Base-by-base conservation (phyloP, 2,888 invertebrate species). In the Orthosia cruda region DNA sequence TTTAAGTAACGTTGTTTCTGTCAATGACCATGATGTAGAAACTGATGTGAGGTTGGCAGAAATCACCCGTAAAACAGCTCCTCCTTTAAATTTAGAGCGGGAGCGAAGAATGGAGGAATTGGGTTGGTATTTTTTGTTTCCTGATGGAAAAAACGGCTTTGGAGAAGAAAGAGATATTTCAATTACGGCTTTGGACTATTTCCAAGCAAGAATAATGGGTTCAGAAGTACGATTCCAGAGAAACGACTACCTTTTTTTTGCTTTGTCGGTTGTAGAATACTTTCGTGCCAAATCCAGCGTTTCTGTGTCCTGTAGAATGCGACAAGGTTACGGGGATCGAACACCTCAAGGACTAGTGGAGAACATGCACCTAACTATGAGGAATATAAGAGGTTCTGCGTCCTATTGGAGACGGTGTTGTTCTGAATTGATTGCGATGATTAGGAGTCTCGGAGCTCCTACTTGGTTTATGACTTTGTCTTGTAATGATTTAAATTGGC, bases 401-500 rank as follows among this genome's bases (percentile, higher is more conserved):
- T 47, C 87, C 15, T 90, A 89, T 66, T 93, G 91, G 90, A 63
- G 80, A 15, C 79, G 70, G 77, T 83, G 83, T 82, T 89, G 86
- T n/a, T 78, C 88, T 23, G 89, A 92, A 70, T 69, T 92, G 0
- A 87, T 89, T 74, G 89, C 92, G 0, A 89, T 88, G 85, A 89
- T 92, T n/a, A n/a, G n/a, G n/a, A n/a, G n/a, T n/a, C n/a, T n/a
- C 26, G 91, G 91, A 7, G 87, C 91, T 75, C 91, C 91, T 0
- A 84, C 89, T 2, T 91, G 87, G 88, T 91, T 91, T 74, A 0
- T 90, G 18, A 90, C 87, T 40, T 89, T 91, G 13, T 81, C 83
- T 1, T 88, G 87, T 45, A 89, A 89, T 63, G 85, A 90, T 50
- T 47, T 89, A 11, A 88, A 88, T 74, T 92, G 91, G 91, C 20